Percentiles rank a stretch among this genome's conserved stretches.
These are phyloP conservation scores for Plagiodera versicolora DNA, from an alignment of 2,888 invertebrate species.

Conservation along the genomic window DNA sequence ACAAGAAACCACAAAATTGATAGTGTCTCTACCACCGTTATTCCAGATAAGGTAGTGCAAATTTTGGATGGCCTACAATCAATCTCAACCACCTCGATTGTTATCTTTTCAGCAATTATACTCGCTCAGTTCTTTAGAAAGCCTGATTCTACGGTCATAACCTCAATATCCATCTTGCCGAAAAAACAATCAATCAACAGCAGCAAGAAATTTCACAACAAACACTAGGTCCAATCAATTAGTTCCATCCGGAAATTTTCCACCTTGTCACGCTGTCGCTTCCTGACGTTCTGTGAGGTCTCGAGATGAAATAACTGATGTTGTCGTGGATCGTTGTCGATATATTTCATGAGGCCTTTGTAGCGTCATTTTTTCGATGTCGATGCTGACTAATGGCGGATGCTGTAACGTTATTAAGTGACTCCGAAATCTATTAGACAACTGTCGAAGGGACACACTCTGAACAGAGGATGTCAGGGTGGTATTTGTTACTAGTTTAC, in stretches of 20 bases:
- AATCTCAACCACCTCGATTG: neutral
- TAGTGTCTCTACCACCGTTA: no score
- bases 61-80: neutral
- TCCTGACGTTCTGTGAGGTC: slow-evolving; percentile 36
- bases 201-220: slow-evolving; percentile 10
- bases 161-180: neutral
- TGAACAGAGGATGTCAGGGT: slow-evolving; percentile 7
- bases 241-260: slow-evolving; percentile 25
- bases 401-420: slow-evolving; percentile 49
- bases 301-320: slow-evolving; percentile 38
- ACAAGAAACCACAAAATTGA: no score
- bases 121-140: neutral
- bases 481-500: slow-evolving; percentile 1
- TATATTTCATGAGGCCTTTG: slow-evolving; percentile 50
- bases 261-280: slow-evolving; percentile 20
- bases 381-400: slow-evolving; percentile 52
- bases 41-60: neutral
- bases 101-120: neutral
- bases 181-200: slow-evolving; percentile 5
- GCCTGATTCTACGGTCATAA: neutral
- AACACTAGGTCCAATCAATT: slow-evolving; percentile 20
- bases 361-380: slow-evolving; percentile 49
- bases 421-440: slow-evolving; percentile 50
- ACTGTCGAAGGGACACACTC: slow-evolving; percentile 39
- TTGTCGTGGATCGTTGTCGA: slow-evolving; percentile 47